Conservation (phyloP, 2,888 invertebrate species). For the Polydrusus pterygomalis region DNA sequence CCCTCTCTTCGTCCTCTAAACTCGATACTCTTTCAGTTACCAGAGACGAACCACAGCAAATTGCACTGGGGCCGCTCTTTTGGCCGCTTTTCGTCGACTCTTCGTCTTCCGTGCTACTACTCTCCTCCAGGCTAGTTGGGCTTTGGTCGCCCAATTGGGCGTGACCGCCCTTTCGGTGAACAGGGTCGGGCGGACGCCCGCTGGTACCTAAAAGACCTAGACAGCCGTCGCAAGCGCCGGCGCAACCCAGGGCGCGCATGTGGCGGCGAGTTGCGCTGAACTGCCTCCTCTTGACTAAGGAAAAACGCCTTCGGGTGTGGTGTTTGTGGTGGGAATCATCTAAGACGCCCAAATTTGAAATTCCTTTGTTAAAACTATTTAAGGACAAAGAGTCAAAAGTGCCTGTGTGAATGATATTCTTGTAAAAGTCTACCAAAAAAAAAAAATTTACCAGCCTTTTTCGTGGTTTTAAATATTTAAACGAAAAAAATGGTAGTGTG, state of each 20-base stretch:
- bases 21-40: background rate
- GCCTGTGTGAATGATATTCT: too few species aligned
- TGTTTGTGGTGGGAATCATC: constrained; percentile 41
- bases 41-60: constrained; percentile 18
- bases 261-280: constrained; percentile 40
- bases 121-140: constrained; percentile 9
- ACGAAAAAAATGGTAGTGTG: too few species aligned
- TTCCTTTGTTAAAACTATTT: constrained; percentile 1
- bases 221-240: constrained; percentile 60
- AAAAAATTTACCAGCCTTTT: too few species aligned
- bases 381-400: background rate
- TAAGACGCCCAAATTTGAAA: constrained; percentile 23
- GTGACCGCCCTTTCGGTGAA: constrained; percentile 60
- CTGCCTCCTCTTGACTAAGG: constrained; percentile 25
- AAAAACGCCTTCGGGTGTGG: constrained; percentile 37
- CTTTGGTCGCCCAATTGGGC: constrained; percentile 52
- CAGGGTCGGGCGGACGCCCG: constrained; percentile 66
- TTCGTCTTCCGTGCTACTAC: constrained; percentile 10
- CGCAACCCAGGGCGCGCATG: constrained; percentile 50
- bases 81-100: background rate
- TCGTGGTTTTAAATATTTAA: too few species aligned
- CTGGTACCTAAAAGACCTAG: constrained; percentile 67
- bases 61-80: constrained; percentile 6
- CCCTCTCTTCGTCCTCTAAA: constrained; percentile 23
- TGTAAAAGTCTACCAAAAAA: too few species aligned